Evolutionary conservation across 2,797 vertebrate genomes (phyloP).

Genomic region (Scolopax bukidnonensis): DNA sequence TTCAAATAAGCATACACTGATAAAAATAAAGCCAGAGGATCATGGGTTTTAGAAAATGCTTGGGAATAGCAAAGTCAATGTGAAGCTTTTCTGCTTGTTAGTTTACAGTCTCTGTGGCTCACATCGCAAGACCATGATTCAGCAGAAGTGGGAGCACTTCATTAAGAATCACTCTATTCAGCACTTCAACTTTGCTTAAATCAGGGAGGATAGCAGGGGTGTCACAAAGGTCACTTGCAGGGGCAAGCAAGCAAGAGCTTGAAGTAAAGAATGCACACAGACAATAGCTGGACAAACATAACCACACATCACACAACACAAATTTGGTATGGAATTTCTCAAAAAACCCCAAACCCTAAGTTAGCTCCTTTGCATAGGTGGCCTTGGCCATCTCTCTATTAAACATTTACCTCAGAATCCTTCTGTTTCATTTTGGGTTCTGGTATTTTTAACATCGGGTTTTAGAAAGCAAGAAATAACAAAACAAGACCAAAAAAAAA

Average conservation of each 20-base stretch:
- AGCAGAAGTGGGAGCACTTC: neutral
- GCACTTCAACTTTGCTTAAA: neutral
- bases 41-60: neutral
- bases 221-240: neutral
- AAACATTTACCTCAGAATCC: neutral
- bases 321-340: neutral
- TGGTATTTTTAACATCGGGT: neutral
- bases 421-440: neutral
- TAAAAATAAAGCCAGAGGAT: neutral
- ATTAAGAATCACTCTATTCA: neutral
- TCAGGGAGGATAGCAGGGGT: neutral
- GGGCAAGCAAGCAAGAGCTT: neutral
- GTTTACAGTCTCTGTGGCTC: neutral
- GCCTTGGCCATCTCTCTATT: neutral
- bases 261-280: neutral
- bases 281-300: neutral
- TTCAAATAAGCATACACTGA: neutral
- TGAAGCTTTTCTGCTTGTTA: neutral
- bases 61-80: neutral
- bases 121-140: neutral
- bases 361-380: neutral
- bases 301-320: neutral
- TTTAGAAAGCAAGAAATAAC: neutral
- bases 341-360: neutral
- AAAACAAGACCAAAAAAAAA: neutral